Evolutionary conservation across 1,140 invertebrate species (phyloP).

Genomic region (Dendroctonus ponderosae): DNA sequence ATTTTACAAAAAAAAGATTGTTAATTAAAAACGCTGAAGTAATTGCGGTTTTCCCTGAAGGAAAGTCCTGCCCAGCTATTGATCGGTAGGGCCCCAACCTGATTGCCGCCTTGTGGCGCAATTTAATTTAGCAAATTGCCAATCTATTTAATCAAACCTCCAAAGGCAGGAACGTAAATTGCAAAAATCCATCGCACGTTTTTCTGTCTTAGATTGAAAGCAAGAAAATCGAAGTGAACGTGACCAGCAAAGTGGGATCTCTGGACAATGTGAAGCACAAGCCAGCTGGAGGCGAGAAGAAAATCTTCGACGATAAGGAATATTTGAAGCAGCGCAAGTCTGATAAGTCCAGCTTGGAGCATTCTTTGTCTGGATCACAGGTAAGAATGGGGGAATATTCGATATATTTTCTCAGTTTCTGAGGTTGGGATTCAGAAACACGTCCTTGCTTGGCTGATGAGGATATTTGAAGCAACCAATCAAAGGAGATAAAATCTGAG

Average conservation of each 20-base stretch:
- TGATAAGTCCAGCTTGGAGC: slow-evolving; percentile 60
- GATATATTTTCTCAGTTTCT: too few relatives aligned
- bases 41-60: too few relatives aligned
- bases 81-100: too few relatives aligned
- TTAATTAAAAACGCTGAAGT: too few relatives aligned
- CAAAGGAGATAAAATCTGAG: too few relatives aligned
- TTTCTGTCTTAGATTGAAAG: slow-evolving; percentile 70
- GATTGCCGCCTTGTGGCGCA: too few relatives aligned
- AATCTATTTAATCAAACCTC: background rate
- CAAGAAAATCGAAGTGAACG: slow-evolving; percentile 82
- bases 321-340: slow-evolving; percentile 80
- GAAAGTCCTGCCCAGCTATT: too few relatives aligned
- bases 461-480: too few relatives aligned
- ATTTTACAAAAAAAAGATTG: too few relatives aligned
- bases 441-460: too few relatives aligned
- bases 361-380: slow-evolving; percentile 66
- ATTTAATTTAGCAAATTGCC: slow-evolving; percentile 7
- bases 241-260: slow-evolving; percentile 85
- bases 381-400: slow-evolving; percentile 44
- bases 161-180: background rate
- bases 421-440: too few relatives aligned
- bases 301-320: slow-evolving; percentile 92
- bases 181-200: background rate
- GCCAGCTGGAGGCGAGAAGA: slow-evolving; percentile 89
- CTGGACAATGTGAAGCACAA: slow-evolving; percentile 91